Percentiles rank a stretch among this genome's conserved stretches.
Evolutionary conservation across 1,140 invertebrate genomes (phyloP).

Genomic region (Thaumatotibia leucotreta): DNA sequence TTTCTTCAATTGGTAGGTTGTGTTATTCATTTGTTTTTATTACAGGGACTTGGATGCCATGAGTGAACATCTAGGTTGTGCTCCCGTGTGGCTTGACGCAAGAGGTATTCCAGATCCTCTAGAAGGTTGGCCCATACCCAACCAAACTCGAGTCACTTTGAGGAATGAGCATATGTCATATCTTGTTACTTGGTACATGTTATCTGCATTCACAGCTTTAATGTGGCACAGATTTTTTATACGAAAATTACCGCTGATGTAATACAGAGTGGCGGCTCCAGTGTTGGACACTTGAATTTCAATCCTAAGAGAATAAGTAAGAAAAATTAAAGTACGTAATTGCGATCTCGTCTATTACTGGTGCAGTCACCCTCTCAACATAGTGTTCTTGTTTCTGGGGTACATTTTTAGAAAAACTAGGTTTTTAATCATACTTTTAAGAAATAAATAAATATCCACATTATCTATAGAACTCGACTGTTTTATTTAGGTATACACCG

Average conservation of each 20-base stretch:
- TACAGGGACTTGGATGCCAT: conserved; percentile 89
- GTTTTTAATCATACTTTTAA: background rate
- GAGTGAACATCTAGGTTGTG: conserved; percentile 82
- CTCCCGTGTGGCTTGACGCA: conserved; percentile 91
- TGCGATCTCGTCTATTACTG: no score
- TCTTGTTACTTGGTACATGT: conserved; percentile 92
- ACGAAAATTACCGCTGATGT: conserved; percentile 77
- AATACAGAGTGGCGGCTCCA: no score
- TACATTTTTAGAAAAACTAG: no score
- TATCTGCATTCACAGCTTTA: conserved; percentile 79
- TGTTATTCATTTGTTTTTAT: conserved; percentile 36
- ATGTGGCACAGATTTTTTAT: conserved; percentile 84
- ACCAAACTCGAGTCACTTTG: conserved; percentile 91
- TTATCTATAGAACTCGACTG: background rate
- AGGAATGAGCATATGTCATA: conserved; percentile 96
- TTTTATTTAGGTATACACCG: no score
- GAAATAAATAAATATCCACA: background rate
- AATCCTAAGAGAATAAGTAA: no score
- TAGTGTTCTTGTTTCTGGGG: no score
- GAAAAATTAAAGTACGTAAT: no score
- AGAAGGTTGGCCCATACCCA: conserved; percentile 88
- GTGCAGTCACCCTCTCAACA: no score
- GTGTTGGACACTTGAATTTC: no score
- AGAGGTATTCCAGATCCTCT: conserved; percentile 76
- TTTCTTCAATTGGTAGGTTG: no score